phyloP scores from a whole-genome alignment of 2,113 vertebrate genomes.

The Scatophagus argus region DNA sequence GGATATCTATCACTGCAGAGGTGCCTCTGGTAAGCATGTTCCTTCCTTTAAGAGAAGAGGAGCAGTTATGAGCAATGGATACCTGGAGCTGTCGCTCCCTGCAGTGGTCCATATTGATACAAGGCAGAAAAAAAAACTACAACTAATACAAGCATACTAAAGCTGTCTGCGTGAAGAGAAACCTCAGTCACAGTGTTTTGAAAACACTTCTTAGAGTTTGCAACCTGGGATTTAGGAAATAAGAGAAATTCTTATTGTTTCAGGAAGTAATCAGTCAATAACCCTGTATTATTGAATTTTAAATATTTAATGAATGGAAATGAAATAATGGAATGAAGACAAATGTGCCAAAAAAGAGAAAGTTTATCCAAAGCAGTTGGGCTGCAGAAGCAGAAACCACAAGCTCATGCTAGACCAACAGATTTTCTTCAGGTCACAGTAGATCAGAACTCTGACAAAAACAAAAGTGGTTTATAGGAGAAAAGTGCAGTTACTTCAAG shows the following conservation, averaged over 20 bases:
- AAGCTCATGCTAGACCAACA: slow-evolving; percentile 15
- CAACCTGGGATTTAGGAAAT: slow-evolving; percentile 21
- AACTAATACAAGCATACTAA: slow-evolving; percentile 10
- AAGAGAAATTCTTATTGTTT: neutral
- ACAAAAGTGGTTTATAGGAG: slow-evolving; percentile 12
- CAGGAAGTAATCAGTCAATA: neutral
- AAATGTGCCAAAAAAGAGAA: neutral
- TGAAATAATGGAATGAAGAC: neutral
- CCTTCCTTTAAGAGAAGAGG: slow-evolving; percentile 68
- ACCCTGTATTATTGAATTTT: neutral
- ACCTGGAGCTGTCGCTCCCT: slow-evolving; percentile 55
- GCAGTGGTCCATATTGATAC: slow-evolving; percentile 46
- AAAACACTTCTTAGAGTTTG: neutral
- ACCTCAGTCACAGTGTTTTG: neutral
- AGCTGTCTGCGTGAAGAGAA: slow-evolving; percentile 12
- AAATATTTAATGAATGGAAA: neutral
- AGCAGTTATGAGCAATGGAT: slow-evolving; percentile 65
- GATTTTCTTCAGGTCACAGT: slow-evolving; percentile 45
- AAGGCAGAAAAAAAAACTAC: slow-evolving; percentile 23
- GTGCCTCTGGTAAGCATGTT: slow-evolving; percentile 85
- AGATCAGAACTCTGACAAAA: slow-evolving; percentile 34
- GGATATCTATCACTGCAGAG: slow-evolving; percentile 91
- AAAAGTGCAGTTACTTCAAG: neutral
- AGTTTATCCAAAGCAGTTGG: slow-evolving; percentile 31
- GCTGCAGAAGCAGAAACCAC: slow-evolving; percentile 47